Percentiles rank a stretch among this genome's conserved stretches.
phyloP scores from a whole-genome alignment of 2,888 invertebrate genomes.

The Unio delphinus region DNA sequence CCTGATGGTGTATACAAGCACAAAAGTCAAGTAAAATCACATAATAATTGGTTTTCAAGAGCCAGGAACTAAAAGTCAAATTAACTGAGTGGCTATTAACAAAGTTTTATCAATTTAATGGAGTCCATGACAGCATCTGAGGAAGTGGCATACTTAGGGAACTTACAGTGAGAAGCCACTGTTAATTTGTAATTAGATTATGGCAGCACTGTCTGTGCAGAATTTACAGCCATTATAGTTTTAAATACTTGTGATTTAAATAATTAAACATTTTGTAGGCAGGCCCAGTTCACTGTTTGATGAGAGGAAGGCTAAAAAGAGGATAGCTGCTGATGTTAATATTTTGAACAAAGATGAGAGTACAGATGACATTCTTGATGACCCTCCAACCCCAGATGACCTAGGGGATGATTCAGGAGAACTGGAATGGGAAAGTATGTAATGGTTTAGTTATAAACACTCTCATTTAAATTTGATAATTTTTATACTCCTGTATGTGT shows the following conservation, averaged over 20 bases:
- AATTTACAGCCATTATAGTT: too few relatives aligned
- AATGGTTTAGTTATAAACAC: not conserved
- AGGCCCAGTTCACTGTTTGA: constrained; percentile 26
- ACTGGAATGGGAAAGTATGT: constrained; percentile 60
- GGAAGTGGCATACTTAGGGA: too few relatives aligned
- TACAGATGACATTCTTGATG: constrained; percentile 45
- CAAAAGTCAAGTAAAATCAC: too few relatives aligned
- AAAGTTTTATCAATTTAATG: too few relatives aligned
- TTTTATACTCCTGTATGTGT: not conserved
- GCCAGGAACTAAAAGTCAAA: too few relatives aligned
- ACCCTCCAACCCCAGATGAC: constrained; percentile 47
- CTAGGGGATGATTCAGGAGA: constrained; percentile 48
- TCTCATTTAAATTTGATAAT: not conserved
- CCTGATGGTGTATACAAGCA: too few relatives aligned
- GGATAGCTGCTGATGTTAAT: constrained; percentile 42
- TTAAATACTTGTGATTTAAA: not conserved
- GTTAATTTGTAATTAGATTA: too few relatives aligned
- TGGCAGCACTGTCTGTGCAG: too few relatives aligned
- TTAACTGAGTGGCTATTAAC: too few relatives aligned
- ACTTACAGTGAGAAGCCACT: too few relatives aligned
- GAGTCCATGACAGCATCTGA: too few relatives aligned
- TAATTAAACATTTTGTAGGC: constrained; percentile 7
- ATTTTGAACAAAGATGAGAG: constrained; percentile 35
- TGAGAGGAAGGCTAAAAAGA: constrained; percentile 29
- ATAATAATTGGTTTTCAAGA: too few relatives aligned